Evolutionary conservation across 2,113 vertebrate species (phyloP), one percentile per base, ranked within the genome.

Genomic region (Otus sunia): DNA sequence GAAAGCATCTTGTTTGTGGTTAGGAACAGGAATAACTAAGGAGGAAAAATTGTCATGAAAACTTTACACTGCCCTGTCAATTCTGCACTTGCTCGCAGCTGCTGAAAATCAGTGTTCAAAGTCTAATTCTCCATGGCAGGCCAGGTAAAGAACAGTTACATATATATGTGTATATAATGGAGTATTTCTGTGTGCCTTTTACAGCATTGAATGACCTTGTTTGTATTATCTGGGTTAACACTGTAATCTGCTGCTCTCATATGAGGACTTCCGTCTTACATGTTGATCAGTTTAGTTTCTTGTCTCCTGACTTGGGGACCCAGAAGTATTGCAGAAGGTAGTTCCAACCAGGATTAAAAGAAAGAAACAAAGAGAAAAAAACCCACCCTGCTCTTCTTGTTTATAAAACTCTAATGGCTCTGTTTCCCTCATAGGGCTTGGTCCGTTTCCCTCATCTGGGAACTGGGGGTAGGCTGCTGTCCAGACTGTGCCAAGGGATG

Each of bases 141-240:
- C 76, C 52, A 86, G 88, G 72, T 97, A 88, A 95, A 10, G 7
- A 93, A 37, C 30, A 76, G 45, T 15, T 25, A 25, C 12, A 17
- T 30, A 32, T 25, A 19, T 55, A 10, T 19, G 27, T 49, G 45
- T 60, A 30, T 75, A 19, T 20, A 36, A 78, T 72, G 23, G 69
- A 27, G 77, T 75, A 89, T 92, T 96, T 92, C 82, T 86, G 36
- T 27, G 49, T 88, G 74, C 73, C 72, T 96, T 94, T 86, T 83
- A 53, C 75, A 90, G 86, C 47, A 2, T 22, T 25, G 62, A 39
- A 52, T 96, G 94, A 97, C 96, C 95, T 94, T 97, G 88, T 93
- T 96, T 90, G 92, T 0, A 5, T 90, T 95, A 95, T 95, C 90
- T 93, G 88, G 95, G 94, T 95, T 95, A 97, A 96, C 71, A 1